Evolutionary conservation across 2,797 vertebrate genomes (phyloP), one percentile per base, ranked within the genome.

Genomic region (Hozukius guyotensis): DNA sequence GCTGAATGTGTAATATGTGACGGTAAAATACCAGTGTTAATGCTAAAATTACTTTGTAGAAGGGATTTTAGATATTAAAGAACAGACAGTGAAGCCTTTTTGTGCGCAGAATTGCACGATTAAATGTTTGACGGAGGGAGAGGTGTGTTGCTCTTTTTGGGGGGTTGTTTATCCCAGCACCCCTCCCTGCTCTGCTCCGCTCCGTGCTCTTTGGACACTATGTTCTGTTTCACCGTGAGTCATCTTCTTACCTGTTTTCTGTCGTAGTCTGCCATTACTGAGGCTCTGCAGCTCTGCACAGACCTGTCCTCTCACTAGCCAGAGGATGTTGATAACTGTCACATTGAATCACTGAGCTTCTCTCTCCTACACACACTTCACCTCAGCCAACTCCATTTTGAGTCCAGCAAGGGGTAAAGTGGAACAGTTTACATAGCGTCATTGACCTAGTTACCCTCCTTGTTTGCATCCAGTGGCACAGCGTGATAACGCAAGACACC

Each of bases 371-470:
- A 70, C 67, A 46, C 80, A 74, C 84, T 86, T 70, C 22, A 77
- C 82, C 80, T 84, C 88, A 87, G 81, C 84, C 86, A 88, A 81
- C 86, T 90, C 91, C 87, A 91, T 92, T 94, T 93, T 88, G 78
- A 89, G 81, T 92, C 85, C 91, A 90, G 85, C 87, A 85, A 86
- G 91, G 90, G 89, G 82, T 90, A 89, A 91, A 92, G 86, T 91
- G 76, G 75, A 90, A 80, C 81, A 87, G 84, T 93, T 85, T 86
- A 88, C 87, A 84, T 89, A 85, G 87, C 87, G 85, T 89, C 89
- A 90, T 85, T 95, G 95, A 94, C 94, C 95, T 90, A 94, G 81
- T 95, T 96, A 88, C 89, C 86, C 84, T 84, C 65, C 87, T 89
- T 87, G 75, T 87, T 89, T 83, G 89, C 89, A 85, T 90, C 85